phyloP scores from a whole-genome alignment of 2,888 invertebrate species.

The Andrena trimmerana region DNA sequence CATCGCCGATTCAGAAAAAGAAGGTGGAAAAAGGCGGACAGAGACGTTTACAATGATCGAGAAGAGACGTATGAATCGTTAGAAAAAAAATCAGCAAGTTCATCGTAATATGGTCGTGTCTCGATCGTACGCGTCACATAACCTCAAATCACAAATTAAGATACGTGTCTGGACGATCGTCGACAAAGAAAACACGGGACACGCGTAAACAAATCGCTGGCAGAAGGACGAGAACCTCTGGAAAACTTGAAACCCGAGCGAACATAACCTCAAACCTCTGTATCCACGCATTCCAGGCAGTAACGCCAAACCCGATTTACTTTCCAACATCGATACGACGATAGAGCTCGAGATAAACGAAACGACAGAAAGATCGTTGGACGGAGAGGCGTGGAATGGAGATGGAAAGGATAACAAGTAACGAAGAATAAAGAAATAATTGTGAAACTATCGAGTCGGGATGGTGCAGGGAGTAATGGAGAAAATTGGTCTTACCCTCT shows the following conservation, averaged over 20 bases:
- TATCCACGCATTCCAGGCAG: constrained; percentile 32
- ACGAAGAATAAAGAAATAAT: neutral
- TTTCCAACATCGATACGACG: neutral
- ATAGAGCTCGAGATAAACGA: neutral
- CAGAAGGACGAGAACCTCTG: constrained; percentile 36
- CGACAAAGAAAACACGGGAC: constrained; percentile 45
- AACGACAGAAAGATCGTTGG: neutral
- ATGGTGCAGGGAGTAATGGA: neutral
- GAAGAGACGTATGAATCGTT: constrained; percentile 3
- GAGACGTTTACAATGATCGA: constrained; percentile 7
- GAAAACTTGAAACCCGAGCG: constrained; percentile 40
- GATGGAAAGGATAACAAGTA: neutral
- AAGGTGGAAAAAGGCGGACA: neutral
- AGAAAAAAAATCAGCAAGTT: constrained; percentile 42
- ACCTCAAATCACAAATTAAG: constrained; percentile 42
- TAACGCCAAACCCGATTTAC: constrained; percentile 42
- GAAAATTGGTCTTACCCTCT: constrained; percentile 91
- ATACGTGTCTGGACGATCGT: constrained; percentile 34
- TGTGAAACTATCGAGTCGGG: neutral
- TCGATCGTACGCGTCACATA: constrained; percentile 22
- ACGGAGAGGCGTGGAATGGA: too few relatives aligned
- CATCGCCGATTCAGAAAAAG: neutral
- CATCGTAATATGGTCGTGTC: constrained; percentile 30
- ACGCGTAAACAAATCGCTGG: constrained; percentile 56
- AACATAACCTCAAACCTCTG: constrained; percentile 73